Base-by-base conservation (phyloP, 2,113 vertebrate genomes). In the Notechis scutatus region DNA sequence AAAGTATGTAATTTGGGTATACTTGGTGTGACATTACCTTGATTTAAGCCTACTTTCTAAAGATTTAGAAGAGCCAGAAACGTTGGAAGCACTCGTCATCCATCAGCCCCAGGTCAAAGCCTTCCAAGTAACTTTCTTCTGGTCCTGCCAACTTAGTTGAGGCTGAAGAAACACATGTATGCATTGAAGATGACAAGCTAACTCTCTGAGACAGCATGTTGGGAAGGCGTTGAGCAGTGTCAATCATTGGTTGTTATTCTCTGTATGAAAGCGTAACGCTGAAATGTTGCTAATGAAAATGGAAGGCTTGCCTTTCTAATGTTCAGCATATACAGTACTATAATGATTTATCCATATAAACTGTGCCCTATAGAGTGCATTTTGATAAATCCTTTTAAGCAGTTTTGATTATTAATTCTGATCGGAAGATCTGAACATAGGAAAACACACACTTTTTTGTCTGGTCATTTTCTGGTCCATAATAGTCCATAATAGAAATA, bases 71-170 rank as follows among this genome's bases (percentile, higher is more conserved):
- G 88, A 93, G 39, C 18, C 14, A 39, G 42, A 94, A 93, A n/a
- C 89, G 0, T 64, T 94, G 55, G 21, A 42, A 91, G 3, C 9
- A 15, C 56, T 5, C 6, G 90, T 14, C 4, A 24, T 29, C 52
- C 15, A 47, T 94, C 93, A 85, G 91, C 94, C 85, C 7, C 9
- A 74, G 8, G 69, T 94, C 45, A 85, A 87, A 23, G 47, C 42
- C 90, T 90, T 88, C n/a, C 59, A 93, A 34, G 29, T 18, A 91
- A 45, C 0, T 47, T 3, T 50, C 90, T 92, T 15, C 1, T 91
- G 92, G 55, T 87, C 7, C 57, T 92, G 89, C 85, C 90, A 45
- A 54, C 59, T 92, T 92, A 61, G 64, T 7, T 0, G 1, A n/a
- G 61, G n/a, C 47, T 14, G 91, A 86, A 69, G 0, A 91, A 93